phyloP scores from a whole-genome alignment of 2,888 invertebrate genomes.

The Sclerodermus sp. region DNA sequence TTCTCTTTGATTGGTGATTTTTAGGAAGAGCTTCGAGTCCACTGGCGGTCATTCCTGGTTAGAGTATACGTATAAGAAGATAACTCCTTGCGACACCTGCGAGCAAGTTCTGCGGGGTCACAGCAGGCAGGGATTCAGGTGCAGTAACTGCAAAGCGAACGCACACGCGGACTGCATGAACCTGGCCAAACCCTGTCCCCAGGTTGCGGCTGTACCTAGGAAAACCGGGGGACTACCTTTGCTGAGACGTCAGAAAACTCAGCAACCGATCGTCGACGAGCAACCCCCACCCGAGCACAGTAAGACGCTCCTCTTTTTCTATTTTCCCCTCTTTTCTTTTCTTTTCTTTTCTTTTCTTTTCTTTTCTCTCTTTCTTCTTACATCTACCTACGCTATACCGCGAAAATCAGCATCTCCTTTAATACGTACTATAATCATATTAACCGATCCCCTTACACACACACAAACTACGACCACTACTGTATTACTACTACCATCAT shows the following conservation, averaged over 20 bases:
- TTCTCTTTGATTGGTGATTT: too few relatives aligned
- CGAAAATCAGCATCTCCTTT: too few relatives aligned
- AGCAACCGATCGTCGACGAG: constrained; percentile 66
- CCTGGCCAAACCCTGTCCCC: constrained; percentile 80
- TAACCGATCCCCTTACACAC: too few relatives aligned
- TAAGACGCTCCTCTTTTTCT: too few relatives aligned
- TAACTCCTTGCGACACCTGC: constrained; percentile 92
- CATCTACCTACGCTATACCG: too few relatives aligned
- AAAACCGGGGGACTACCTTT: constrained; percentile 59
- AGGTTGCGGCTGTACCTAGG: constrained; percentile 44
- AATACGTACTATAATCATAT: too few relatives aligned
- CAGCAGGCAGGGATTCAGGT: constrained; percentile 86
- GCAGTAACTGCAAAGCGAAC: constrained; percentile 88
- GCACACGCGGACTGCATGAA: constrained; percentile 83
- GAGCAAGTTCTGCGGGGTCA: constrained; percentile 91
- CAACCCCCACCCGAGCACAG: constrained; percentile 75
- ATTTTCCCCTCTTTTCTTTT: too few relatives aligned
- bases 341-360: too few relatives aligned
- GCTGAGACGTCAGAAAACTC: constrained; percentile 85
- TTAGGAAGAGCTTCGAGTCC: constrained; percentile 50
- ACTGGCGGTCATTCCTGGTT: constrained; percentile 83
- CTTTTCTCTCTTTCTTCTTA: too few relatives aligned
- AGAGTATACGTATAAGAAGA: constrained; percentile 94
- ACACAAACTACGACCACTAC: too few relatives aligned
- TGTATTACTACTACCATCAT: too few relatives aligned